Base-by-base conservation (phyloP, 2,888 invertebrate species). In the Agonopterix heracliana region DNA sequence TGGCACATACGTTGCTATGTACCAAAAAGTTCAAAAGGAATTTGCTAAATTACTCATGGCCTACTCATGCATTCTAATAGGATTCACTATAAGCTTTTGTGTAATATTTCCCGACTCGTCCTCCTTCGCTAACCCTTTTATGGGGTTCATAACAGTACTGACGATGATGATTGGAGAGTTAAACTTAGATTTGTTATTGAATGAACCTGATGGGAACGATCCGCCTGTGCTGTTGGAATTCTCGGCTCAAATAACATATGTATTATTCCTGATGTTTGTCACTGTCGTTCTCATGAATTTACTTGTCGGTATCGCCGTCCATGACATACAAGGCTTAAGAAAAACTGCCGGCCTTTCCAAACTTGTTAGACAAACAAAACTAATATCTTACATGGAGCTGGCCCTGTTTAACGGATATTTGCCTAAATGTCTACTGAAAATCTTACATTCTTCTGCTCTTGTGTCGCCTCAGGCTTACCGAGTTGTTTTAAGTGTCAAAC, bases 161-260 rank as follows among this genome's bases (percentile, higher is more conserved):
- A 95, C 95, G 0, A 96, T 96, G 95, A 96, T 96, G 95, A 95
- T 95, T 7, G 96, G 96, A 0, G 96, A 96, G 74, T 83, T 95
- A 61, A 94, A 94, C 71, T 89, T 96, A 54, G 94, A 94, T 68
- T 87, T 95, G 49, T 76, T 95, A 44, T 90, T 95, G 45, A 93
- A 94, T 61, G 93, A 94, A 67, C 91, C 92, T n/a, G 93, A 93
- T 63, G 93, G 93, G 4, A 93, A 93, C 64, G 93, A 93, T 81
- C 93, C 93, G 0, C 93, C 93, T 0, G 93, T 94, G 57, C 78
- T 95, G 17, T 79, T 95, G 38, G 94, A 94, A 74, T 92, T 95
- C 51, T 95, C 94, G 54, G 95, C 95, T 0, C 95, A 95, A 78
- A 91, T 95, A 46, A 94, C 94, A 1, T 95, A 95, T 68, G 93